These are phyloP conservation scores for Circus cinereus DNA, from an alignment of 2,797 vertebrate genomes.

Conservation along the genomic window DNA sequence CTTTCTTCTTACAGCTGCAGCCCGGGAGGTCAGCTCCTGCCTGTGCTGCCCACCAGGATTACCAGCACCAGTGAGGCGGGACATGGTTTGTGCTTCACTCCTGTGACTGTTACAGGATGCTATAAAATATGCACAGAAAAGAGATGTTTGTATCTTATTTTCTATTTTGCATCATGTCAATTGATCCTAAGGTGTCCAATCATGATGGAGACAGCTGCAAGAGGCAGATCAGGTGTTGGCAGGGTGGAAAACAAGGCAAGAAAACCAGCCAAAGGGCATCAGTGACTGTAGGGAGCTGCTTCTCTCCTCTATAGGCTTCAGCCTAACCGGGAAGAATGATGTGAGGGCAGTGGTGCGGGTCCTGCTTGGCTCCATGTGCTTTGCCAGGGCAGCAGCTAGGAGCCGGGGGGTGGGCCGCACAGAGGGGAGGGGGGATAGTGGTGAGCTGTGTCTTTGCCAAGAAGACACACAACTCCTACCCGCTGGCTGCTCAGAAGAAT, in stretches of 20 bases:
- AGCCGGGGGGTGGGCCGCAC: background rate
- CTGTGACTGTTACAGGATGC: rapidly evolving
- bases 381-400: background rate
- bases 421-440: background rate
- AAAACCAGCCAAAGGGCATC: background rate
- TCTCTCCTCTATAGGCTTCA: background rate
- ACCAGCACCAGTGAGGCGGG: background rate
- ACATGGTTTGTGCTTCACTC: rapidly evolving
- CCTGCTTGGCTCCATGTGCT: rapidly evolving
- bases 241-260: background rate
- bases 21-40: background rate
- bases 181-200: background rate
- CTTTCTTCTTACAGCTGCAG: background rate
- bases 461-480: background rate
- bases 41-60: background rate
- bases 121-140: rapidly evolving
- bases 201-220: background rate
- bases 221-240: background rate
- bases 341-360: rapidly evolving
- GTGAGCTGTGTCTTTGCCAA: rapidly evolving
- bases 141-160: background rate
- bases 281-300: background rate
- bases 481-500: background rate
- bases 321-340: rapidly evolving
- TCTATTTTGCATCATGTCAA: rapidly evolving